phyloP scores from a whole-genome alignment of 2,113 vertebrate species.

The Vombatus ursinus region DNA sequence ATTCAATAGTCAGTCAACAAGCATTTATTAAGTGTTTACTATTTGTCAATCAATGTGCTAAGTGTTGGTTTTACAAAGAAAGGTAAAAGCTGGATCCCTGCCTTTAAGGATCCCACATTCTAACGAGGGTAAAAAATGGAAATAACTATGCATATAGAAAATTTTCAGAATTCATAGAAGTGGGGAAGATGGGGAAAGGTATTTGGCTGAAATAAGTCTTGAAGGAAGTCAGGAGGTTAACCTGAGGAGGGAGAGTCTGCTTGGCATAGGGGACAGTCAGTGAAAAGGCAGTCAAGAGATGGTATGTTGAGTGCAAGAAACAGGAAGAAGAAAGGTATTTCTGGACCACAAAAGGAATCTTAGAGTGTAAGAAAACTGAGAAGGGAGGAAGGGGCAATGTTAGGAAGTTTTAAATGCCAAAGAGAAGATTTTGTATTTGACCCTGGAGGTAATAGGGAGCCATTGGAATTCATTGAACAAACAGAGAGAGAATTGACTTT shows the following conservation, averaged over 20 bases:
- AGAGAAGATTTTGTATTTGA: not conserved
- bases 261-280: not conserved
- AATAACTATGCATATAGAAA: not conserved
- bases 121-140: not conserved
- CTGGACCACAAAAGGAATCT: not conserved
- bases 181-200: not conserved
- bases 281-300: not conserved
- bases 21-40: not conserved
- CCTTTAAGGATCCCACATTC: not conserved
- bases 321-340: not conserved
- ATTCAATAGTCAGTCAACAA: not conserved
- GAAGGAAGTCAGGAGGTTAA: not conserved
- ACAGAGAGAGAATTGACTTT: not conserved
- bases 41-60: not conserved
- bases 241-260: not conserved
- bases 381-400: not conserved
- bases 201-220: not conserved
- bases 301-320: not conserved
- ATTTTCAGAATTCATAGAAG: not conserved
- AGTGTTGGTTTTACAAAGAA: not conserved
- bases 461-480: not conserved
- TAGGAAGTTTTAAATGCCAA: not conserved
- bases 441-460: not conserved
- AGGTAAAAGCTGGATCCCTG: not conserved
- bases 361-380: not conserved